Evolutionary conservation across 2,888 invertebrate species (phyloP).

Genomic region (Lepidocyrtoides sp.): DNA sequence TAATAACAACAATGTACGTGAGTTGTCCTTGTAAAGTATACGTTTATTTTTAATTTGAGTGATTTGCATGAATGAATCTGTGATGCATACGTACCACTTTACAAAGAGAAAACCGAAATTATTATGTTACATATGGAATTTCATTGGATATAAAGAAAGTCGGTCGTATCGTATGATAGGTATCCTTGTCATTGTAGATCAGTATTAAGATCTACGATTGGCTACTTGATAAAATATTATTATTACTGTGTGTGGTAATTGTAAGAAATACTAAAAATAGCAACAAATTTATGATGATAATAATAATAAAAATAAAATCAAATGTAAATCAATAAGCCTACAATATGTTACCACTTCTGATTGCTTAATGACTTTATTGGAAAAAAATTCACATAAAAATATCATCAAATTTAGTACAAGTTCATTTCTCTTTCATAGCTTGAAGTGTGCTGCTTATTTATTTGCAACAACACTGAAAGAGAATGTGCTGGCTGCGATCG

Average conservation of each 20-base stretch:
- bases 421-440: not conserved
- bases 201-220: constrained; percentile 39
- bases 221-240: not conserved
- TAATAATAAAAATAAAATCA: constrained; percentile 3
- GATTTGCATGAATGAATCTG: constrained; percentile 76
- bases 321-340: not conserved
- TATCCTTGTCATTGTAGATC: not conserved
- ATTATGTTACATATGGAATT: not conserved
- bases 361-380: not conserved
- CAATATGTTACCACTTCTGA: not conserved
- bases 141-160: constrained; percentile 1
- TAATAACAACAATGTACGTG: not conserved
- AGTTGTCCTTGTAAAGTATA: not conserved
- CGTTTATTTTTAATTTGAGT: constrained; percentile 37
- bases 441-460: not conserved
- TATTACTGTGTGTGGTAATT: not conserved
- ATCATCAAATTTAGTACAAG: not conserved
- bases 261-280: not conserved
- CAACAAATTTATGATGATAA: not conserved
- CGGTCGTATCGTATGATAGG: constrained; percentile 6
- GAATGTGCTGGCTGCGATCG: not conserved
- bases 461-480: not conserved
- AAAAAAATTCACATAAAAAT: not conserved
- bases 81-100: constrained; percentile 71
- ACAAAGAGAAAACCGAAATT: not conserved